Evolutionary conservation across 2,888 invertebrate species (phyloP).

Genomic region (Coleophora deauratella): DNA sequence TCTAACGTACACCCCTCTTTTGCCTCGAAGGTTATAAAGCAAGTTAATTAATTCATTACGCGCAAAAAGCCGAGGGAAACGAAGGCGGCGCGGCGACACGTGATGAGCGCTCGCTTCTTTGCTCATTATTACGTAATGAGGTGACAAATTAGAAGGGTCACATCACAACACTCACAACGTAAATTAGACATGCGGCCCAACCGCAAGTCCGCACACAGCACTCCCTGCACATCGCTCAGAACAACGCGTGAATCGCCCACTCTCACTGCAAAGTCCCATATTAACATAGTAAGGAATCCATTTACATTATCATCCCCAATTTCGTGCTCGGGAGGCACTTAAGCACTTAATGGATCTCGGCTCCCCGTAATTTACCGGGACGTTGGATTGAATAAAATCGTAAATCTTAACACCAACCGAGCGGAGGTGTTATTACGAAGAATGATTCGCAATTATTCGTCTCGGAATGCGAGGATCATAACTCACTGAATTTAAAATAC

Average conservation of each 20-base stretch:
- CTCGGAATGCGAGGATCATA: slow-evolving; percentile 34
- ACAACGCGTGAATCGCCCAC: slow-evolving; percentile 50
- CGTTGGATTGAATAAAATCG: slow-evolving; percentile 70
- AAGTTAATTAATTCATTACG: no score
- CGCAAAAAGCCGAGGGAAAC: no score
- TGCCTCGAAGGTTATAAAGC: no score
- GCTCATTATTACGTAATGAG: slow-evolving; percentile 12
- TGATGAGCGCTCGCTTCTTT: no score
- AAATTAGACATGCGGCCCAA: slow-evolving; percentile 30
- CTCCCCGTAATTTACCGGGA: slow-evolving; percentile 65
- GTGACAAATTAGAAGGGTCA: slow-evolving; percentile 21
- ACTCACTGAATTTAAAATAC: slow-evolving; percentile 29
- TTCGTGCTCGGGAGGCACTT: slow-evolving; percentile 70
- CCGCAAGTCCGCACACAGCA: slow-evolving; percentile 21
- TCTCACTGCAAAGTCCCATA: slow-evolving; percentile 52
- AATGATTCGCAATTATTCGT: slow-evolving; percentile 54
- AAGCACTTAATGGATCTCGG: slow-evolving; percentile 71
- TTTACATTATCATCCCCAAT: slow-evolving; percentile 71
- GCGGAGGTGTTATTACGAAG: slow-evolving; percentile 55
- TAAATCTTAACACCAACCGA: slow-evolving; percentile 63
- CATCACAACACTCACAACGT: no score
- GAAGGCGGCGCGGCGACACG: no score
- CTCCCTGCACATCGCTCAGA: slow-evolving; percentile 41
- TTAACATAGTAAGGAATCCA: slow-evolving; percentile 68
- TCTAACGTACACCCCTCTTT: no score